phyloP scores from a whole-genome alignment of 2,113 vertebrate genomes.

The Cephalopholis sonnerati region DNA sequence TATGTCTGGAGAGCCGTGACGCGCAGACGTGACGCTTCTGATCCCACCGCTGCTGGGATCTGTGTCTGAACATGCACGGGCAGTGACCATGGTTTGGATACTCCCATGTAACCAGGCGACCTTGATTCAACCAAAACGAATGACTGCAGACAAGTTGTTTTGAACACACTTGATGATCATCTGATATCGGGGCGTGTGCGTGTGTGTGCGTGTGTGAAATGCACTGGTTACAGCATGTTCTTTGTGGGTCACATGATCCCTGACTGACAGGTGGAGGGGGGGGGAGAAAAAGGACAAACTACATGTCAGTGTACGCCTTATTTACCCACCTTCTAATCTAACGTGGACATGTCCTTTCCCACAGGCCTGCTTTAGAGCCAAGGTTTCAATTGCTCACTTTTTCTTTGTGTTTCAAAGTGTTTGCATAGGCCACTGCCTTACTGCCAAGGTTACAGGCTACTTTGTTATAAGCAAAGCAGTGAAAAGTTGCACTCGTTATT shows the following conservation, averaged over 20 bases:
- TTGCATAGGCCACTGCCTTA: constrained; percentile 43
- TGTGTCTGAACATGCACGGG: constrained; percentile 49
- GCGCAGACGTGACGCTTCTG: constrained; percentile 5
- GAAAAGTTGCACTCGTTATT: constrained; percentile 70
- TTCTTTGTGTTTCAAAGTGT: constrained; percentile 31
- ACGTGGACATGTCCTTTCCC: constrained; percentile 9
- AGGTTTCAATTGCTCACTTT: constrained; percentile 36
- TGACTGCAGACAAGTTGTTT: constrained; percentile 33
- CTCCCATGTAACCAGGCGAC: constrained; percentile 25
- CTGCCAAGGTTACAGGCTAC: constrained; percentile 42
- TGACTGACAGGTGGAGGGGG: constrained; percentile 28
- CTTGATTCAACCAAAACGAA: constrained; percentile 27
- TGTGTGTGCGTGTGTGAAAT: background rate
- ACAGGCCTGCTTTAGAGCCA: constrained; percentile 41
- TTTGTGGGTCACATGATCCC: constrained; percentile 52
- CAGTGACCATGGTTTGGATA: constrained; percentile 35
- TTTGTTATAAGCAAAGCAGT: constrained; percentile 55
- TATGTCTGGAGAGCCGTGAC: background rate
- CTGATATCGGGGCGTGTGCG: constrained; percentile 2
- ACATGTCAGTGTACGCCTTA: constrained; percentile 19
- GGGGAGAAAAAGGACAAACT: constrained; percentile 17
- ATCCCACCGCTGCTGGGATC: constrained; percentile 15
- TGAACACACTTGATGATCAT: constrained; percentile 23
- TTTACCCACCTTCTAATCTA: background rate
- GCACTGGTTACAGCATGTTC: constrained; percentile 46